phyloP scores from a whole-genome alignment of 2,888 invertebrate genomes.

The Cephus nigrinus region DNA sequence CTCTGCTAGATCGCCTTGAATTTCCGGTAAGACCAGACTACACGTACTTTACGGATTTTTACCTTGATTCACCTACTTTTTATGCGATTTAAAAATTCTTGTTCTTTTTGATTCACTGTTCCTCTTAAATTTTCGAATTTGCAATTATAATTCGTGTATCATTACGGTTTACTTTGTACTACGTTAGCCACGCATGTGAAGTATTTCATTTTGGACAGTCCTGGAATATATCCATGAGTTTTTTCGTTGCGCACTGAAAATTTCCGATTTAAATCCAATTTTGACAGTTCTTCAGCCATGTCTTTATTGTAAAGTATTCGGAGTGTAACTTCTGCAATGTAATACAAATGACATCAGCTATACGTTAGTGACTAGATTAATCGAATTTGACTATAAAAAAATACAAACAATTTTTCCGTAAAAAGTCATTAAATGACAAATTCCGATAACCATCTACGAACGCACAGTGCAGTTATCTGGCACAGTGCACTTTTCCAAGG shows the following conservation, averaged over 20 bases:
- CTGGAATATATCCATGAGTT: background rate
- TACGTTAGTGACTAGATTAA: background rate
- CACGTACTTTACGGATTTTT: background rate
- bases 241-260: background rate
- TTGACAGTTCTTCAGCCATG: background rate
- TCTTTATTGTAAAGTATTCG: background rate
- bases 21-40: constrained; percentile 19
- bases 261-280: background rate
- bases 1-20: constrained; percentile 29
- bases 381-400: background rate
- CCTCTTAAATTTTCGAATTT: background rate
- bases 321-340: background rate
- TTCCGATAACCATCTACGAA: background rate
- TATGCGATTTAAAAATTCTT: background rate
- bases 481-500: background rate
- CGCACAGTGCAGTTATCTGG: background rate
- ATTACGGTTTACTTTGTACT: background rate
- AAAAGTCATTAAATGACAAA: background rate
- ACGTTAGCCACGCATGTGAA: background rate
- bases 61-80: background rate
- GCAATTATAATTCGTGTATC: background rate
- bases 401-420: background rate
- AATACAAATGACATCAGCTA: background rate
- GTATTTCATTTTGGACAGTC: background rate
- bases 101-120: background rate